These are phyloP conservation scores for Sebastes minor DNA, from an alignment of 2,797 vertebrate species.

Conservation along the genomic window DNA sequence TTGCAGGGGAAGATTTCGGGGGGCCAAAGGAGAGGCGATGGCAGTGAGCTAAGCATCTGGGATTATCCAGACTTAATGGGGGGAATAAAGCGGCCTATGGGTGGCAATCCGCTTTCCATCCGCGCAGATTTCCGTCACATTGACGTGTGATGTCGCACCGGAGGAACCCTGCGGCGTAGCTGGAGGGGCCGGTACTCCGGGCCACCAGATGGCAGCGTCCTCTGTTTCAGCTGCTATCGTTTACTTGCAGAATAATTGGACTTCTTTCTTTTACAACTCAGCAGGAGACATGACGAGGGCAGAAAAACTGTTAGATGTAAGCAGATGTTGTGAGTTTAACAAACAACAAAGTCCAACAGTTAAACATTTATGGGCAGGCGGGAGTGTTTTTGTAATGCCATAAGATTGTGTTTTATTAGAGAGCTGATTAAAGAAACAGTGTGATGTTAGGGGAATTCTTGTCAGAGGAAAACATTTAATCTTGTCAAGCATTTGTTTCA, in stretches of 20 bases:
- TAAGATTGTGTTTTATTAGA: not conserved
- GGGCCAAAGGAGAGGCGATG: constrained; percentile 59
- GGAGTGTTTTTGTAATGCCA: not conserved
- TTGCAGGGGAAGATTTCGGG: constrained; percentile 63
- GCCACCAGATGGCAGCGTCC: not conserved
- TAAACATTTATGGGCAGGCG: not conserved
- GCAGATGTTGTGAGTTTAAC: not conserved
- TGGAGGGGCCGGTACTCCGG: not conserved
- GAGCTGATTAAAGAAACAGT: not conserved
- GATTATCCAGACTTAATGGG: constrained; percentile 77
- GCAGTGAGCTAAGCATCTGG: constrained; percentile 69
- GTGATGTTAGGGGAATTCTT: not conserved
- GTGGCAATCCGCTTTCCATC: constrained; percentile 68
- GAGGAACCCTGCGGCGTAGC: not conserved
- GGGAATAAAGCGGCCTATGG: constrained; percentile 68
- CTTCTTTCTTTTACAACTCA: not conserved
- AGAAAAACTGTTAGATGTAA: not conserved
- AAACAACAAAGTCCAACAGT: not conserved
- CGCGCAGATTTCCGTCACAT: constrained; percentile 59
- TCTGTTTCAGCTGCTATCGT: not conserved
- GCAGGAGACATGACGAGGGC: not conserved
- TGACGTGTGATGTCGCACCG: constrained; percentile 49
- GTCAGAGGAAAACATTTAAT: not conserved
- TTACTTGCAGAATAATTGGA: not conserved
- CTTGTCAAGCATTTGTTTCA: not conserved